Percentiles rank a stretch among this genome's conserved stretches.
Conservation (phyloP, 2,888 invertebrate genomes). For the Eilema caniola region DNA sequence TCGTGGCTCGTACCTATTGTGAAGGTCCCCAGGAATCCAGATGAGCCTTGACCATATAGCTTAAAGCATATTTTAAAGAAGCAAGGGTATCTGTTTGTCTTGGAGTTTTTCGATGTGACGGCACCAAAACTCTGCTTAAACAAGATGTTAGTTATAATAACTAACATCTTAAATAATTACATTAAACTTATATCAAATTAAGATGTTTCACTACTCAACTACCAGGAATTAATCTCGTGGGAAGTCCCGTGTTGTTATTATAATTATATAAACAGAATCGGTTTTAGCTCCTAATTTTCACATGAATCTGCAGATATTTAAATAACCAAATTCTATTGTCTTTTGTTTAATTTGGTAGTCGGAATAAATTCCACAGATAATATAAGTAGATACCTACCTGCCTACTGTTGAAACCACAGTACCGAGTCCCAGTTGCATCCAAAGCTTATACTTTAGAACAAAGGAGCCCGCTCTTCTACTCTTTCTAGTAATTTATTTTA, state of each 20-base stretch:
- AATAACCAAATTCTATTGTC: slow-evolving; percentile 19
- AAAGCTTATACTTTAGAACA: no score
- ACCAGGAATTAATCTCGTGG: slow-evolving; percentile 18
- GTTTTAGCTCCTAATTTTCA: slow-evolving; percentile 10
- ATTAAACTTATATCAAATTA: slow-evolving; percentile 9
- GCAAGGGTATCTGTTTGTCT: no score
- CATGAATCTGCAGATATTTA: slow-evolving; percentile 10
- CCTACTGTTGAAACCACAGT: no score
- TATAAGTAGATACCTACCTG: neutral
- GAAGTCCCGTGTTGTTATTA: slow-evolving; percentile 10
- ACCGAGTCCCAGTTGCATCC: no score
- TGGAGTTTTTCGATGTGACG: no score
- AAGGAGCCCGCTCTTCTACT: no score
- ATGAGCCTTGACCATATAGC: no score
- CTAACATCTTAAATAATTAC: neutral
- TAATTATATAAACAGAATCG: slow-evolving; percentile 7
- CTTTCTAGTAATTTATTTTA: no score
- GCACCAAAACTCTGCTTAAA: no score
- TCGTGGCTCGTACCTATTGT: no score
- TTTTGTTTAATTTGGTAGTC: slow-evolving; percentile 18
- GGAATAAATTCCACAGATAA: slow-evolving; percentile 18
- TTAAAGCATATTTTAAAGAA: no score
- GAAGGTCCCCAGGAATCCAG: no score
- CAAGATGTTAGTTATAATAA: neutral
- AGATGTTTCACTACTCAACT: slow-evolving; percentile 9